phyloP scores from a whole-genome alignment of 2,888 invertebrate genomes.

The Rhogogaster chlorosoma region DNA sequence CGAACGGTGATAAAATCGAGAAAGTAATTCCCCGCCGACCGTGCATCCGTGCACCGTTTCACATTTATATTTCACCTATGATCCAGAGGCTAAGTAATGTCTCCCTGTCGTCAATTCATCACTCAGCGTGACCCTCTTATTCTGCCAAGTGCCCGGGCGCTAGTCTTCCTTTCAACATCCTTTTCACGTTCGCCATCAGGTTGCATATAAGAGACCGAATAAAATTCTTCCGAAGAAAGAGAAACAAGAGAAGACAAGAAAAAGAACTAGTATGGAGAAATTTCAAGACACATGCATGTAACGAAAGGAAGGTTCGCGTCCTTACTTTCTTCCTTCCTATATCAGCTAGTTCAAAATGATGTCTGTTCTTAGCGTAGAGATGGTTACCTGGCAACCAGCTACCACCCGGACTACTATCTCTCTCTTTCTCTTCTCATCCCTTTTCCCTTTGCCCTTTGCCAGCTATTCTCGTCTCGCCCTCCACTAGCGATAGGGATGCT shows the following conservation, averaged over 20 bases:
- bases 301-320: neutral
- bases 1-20: neutral
- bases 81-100: constrained; percentile 35
- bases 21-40: neutral
- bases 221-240: neutral
- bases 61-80: neutral
- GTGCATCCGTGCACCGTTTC: neutral
- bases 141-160: neutral
- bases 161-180: constrained; percentile 39
- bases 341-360: neutral
- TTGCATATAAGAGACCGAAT: neutral
- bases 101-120: constrained; percentile 41
- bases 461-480: neutral
- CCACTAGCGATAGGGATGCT: neutral
- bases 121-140: constrained; percentile 46
- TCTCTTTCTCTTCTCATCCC: neutral
- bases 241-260: neutral
- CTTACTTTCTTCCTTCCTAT: neutral
- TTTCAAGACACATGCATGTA: neutral
- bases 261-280: neutral
- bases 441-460: neutral
- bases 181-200: constrained; percentile 38
- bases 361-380: neutral
- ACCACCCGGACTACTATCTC: neutral
- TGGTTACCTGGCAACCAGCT: constrained; percentile 6